These are phyloP conservation scores for Morpho helenor DNA, from an alignment of 2,888 invertebrate genomes.

Conservation along the genomic window DNA sequence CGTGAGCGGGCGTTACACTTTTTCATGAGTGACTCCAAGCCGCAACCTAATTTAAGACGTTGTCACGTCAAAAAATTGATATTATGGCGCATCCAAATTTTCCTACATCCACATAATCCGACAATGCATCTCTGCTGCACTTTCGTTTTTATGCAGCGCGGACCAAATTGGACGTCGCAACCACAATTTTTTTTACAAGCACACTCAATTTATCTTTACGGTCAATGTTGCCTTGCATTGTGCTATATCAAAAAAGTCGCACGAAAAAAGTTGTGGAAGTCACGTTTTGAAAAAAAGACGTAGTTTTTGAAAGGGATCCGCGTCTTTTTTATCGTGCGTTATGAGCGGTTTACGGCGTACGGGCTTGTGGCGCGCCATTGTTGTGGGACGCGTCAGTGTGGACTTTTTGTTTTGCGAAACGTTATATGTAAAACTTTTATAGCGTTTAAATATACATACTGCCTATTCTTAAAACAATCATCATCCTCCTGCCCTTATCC, in stretches of 20 bases:
- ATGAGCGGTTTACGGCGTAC: constrained; percentile 33
- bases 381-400: constrained; percentile 11
- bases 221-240: constrained; percentile 66
- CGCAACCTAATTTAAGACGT: too few species aligned
- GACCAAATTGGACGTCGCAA: constrained; percentile 55
- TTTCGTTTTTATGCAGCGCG: constrained; percentile 63
- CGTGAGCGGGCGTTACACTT: too few species aligned
- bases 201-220: constrained; percentile 65
- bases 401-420: constrained; percentile 18
- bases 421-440: not conserved
- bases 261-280: constrained; percentile 41
- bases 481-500: too few species aligned
- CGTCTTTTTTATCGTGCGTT: constrained; percentile 36
- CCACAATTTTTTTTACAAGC: constrained; percentile 51
- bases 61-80: not conserved
- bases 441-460: too few species aligned
- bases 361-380: constrained; percentile 35
- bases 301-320: constrained; percentile 40
- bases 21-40: too few species aligned
- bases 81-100: constrained; percentile 36
- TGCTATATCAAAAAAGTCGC: constrained; percentile 42
- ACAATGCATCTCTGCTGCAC: constrained; percentile 39
- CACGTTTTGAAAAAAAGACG: constrained; percentile 39
- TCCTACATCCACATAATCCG: constrained; percentile 15
- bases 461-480: too few species aligned